Evolutionary conservation across 2,113 vertebrate genomes (phyloP), one percentile per base, ranked within the genome.

Genomic region (Centrocercus urophasianus): DNA sequence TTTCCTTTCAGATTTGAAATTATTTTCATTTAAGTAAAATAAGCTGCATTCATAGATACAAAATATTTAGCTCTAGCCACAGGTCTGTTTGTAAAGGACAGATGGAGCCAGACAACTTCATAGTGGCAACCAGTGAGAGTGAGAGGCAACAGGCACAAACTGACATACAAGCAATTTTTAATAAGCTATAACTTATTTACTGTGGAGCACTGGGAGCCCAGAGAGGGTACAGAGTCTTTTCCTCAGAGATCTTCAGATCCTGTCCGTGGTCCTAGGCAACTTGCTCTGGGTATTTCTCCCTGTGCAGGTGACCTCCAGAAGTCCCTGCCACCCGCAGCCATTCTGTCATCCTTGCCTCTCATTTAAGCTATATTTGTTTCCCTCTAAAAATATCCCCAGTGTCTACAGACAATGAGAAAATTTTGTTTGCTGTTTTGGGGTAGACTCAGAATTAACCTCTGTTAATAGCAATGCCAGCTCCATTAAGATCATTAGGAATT

Each of bases 401-500:
- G 27, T 65, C 47, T 75, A 65, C 71, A 67, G 2, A 84, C 10
- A 6, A 52, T 21, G 10, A 17, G 90, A 63, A 88, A 50, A 12
- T n/a, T 3, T 60, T 81, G 5, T 5, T 83, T 60, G 1, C 20
- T 67, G 21, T 18, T 11, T 34, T 60, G 25, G 70, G 6, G 30
- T 10, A 66, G 25, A 34, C 83, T 90, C 38, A n/a, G 32, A 90
- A 71, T 64, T 86, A 83, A 52, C 2, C 1, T 75, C 56, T 75
- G 15, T 43, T 43, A 43, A 16, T n/a, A 60, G 8, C 48, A 14
- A 83, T 60, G 42, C 61, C 43, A 88, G 10, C 10, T 88, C 17
- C 22, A 17, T 65, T 83, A 86, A 72, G 34, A 40, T 48, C 32
- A 88, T n/a, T 75, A 56, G 30, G 9, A 95, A 83, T 74, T 67